Percentiles rank a stretch among this genome's conserved stretches.
Conservation (phyloP, 1,140 invertebrate species). For the Lucilia sericata region DNA sequence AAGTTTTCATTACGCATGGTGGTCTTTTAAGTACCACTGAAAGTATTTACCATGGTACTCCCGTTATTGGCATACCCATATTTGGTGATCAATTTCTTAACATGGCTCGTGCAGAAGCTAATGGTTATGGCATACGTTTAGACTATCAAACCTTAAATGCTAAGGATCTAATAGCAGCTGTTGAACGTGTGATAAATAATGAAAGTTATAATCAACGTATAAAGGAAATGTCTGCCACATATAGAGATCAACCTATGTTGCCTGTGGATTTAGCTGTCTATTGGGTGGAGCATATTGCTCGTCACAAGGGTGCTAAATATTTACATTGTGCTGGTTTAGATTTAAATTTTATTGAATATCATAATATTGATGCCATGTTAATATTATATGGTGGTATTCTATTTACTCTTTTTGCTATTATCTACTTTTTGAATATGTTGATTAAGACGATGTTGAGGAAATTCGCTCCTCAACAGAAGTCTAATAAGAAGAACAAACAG, state of each 20-base stretch:
- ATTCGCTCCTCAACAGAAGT: neutral
- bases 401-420: neutral
- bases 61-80: conserved; percentile 78
- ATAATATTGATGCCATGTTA: conserved; percentile 52
- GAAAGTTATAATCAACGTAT: conserved; percentile 54
- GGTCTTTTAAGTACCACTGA: conserved; percentile 79
- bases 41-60: conserved; percentile 77
- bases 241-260: conserved; percentile 73
- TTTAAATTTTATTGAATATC: conserved; percentile 55
- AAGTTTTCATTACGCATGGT: conserved; percentile 79
- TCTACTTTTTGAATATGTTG: neutral
- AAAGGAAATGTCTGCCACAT: conserved; percentile 70
- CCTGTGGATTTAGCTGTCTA: conserved; percentile 76
- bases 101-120: conserved; percentile 67
- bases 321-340: conserved; percentile 54
- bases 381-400: conserved; percentile 46
- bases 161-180: conserved; percentile 50
- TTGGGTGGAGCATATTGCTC: conserved; percentile 77
- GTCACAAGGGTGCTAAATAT: conserved; percentile 70
- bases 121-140: conserved; percentile 68
- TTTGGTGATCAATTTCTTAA: conserved; percentile 75
- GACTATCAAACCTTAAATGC: conserved; percentile 54
- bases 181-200: conserved; percentile 54
- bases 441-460: neutral
- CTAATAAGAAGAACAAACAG: neutral